phyloP scores from a whole-genome alignment of 1,140 invertebrate genomes.

The Elymnias hypermnestra region DNA sequence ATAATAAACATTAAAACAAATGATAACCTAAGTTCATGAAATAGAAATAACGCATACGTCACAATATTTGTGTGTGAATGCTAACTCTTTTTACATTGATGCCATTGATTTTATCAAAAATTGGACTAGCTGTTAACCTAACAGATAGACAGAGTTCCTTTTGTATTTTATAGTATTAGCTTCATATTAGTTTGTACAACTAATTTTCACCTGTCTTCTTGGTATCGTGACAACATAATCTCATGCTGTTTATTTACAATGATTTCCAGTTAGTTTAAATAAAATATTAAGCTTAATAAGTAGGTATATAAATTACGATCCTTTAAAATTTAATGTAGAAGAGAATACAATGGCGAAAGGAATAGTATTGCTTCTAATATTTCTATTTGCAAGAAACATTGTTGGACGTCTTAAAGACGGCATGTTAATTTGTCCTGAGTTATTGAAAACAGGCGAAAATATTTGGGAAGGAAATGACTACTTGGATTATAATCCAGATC shows the following conservation, averaged over 20 bases:
- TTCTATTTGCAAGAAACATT: conserved; percentile 21
- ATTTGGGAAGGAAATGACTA: conserved; percentile 39
- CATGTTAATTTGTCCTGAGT: conserved; percentile 40
- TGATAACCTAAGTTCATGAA: too few relatives aligned
- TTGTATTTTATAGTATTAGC: too few relatives aligned
- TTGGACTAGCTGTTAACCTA: too few relatives aligned
- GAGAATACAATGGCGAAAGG: conserved; percentile 15
- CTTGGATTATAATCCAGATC: conserved; percentile 42
- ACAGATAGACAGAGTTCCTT: too few relatives aligned
- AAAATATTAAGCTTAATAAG: neutral
- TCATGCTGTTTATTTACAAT: neutral
- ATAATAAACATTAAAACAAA: too few relatives aligned
- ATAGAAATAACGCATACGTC: too few relatives aligned
- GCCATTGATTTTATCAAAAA: too few relatives aligned
- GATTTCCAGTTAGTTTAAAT: neutral
- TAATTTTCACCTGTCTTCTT: too few relatives aligned
- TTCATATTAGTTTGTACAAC: too few relatives aligned
- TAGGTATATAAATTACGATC: neutral
- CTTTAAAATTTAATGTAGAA: conserved; percentile 1
- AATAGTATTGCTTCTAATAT: conserved; percentile 20
- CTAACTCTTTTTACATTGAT: too few relatives aligned
- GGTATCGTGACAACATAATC: neutral
- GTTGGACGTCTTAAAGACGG: conserved; percentile 28
- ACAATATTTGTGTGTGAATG: too few relatives aligned
- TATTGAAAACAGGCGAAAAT: conserved; percentile 33